Conservation (phyloP, 1,140 invertebrate species). For the Mizuhopecten yessoensis region DNA sequence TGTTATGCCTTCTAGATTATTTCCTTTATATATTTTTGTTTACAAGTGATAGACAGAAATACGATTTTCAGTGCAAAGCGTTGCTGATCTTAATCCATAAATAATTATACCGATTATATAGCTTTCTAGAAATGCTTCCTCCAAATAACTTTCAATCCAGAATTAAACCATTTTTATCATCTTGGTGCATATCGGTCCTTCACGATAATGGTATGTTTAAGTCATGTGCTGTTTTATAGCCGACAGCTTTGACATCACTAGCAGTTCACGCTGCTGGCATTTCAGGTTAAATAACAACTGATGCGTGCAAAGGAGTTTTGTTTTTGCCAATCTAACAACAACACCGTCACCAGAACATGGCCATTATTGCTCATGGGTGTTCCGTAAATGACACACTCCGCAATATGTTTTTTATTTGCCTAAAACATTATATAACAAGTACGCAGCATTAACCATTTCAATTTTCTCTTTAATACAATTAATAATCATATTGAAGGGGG, state of each 20-base stretch:
- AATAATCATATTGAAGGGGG: no score
- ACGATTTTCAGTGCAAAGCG: neutral
- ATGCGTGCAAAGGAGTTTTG: neutral
- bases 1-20: no score
- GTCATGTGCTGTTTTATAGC: neutral
- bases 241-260: neutral
- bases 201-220: neutral
- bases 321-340: neutral
- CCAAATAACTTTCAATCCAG: neutral
- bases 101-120: neutral
- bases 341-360: neutral
- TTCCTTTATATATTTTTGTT: no score
- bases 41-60: no score
- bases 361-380: neutral
- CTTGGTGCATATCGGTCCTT: neutral
- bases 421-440: no score
- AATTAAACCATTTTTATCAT: neutral
- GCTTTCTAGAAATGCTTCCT: neutral
- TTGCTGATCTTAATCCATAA: no score
- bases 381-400: conserved; percentile 1
- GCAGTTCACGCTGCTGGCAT: neutral
- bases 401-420: no score
- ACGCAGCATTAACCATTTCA: no score
- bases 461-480: no score
- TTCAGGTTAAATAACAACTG: neutral